Percentiles rank a stretch among this genome's conserved stretches.
Evolutionary conservation across 2,797 vertebrate species (phyloP).

Genomic region (Galago senegalensis): DNA sequence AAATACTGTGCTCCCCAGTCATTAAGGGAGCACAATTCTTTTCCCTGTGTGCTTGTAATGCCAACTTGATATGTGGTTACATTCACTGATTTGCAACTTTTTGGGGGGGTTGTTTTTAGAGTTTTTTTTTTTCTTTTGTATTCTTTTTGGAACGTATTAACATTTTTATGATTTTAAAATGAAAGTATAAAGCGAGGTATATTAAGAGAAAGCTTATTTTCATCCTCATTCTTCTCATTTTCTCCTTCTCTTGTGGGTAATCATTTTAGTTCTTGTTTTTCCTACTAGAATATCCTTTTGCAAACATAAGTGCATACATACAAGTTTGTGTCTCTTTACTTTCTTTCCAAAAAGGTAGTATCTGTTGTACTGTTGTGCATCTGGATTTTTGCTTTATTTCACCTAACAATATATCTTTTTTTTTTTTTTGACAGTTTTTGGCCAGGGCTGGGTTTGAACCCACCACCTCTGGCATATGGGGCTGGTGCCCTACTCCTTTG

Average conservation of each 20-base stretch:
- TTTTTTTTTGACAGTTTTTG: too few species aligned
- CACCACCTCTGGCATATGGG: too few species aligned
- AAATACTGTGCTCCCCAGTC: not conserved
- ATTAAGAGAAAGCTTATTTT: not conserved
- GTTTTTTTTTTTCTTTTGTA: not conserved
- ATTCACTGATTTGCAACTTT: constrained; percentile 37
- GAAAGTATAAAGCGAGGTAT: not conserved
- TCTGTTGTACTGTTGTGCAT: not conserved
- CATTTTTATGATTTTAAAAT: not conserved
- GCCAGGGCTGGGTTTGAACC: too few species aligned
- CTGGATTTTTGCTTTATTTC: not conserved
- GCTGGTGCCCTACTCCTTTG: too few species aligned
- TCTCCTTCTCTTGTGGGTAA: not conserved
- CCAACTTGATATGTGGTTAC: not conserved
- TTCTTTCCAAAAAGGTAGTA: constrained; percentile 6
- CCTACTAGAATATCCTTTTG: not conserved
- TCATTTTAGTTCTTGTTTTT: not conserved
- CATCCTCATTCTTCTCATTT: not conserved
- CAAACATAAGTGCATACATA: not conserved
- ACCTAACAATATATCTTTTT: not conserved
- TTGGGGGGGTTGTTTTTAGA: not conserved
- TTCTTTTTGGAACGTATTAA: not conserved
- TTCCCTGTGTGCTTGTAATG: not conserved
- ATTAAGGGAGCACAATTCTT: not conserved
- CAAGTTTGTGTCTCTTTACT: not conserved